Base-by-base conservation (phyloP, 2,888 invertebrate genomes). In the Ophion costatus region DNA sequence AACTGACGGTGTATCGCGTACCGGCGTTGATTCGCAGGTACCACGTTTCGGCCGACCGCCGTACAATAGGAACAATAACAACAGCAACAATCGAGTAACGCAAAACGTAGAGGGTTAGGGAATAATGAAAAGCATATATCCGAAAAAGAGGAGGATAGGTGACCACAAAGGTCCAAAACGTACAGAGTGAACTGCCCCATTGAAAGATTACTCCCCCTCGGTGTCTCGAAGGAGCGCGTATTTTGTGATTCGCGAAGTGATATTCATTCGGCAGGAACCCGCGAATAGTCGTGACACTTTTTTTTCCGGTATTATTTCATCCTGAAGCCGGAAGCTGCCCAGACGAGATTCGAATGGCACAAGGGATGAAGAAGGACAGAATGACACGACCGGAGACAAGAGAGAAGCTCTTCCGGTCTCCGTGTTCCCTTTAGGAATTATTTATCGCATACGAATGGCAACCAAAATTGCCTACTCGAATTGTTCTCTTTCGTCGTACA, bases 291-390 rank as follows among this genome's bases (percentile, higher is more conserved):
- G 81, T 57, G 45, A 74, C 71, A 80, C 79, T 64, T 80, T 82
- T 88, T 88, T 89, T 87, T 63, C 86, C 87, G 82, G 87, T 87
- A 84, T 90, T 91, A 82, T 84, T 86, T 86, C 89, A 88, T 92
- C 88, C 88, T 88, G 86, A 87, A 76, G 88, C 84, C 90, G 93
- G 93, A 93, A 92, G 90, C 89, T 88, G 88, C 29, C 92, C 92
- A 93, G 93, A 93, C 92, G 89, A 89, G 88, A 89, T 88, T 89
- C 88, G 88, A 86, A 86, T 87, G 83, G 61, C 45, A 57, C 22
- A 61, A 9, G 22, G 61, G 67, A 67, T 57, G 24, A 14, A 17
- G 38, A 75, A 80, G 76, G 51, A 78, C 51, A 57, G 66, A 56
- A 75, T 56, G 38, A 24, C 61, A 66, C 66, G 71, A 78, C 79